Evolutionary conservation across 2,113 vertebrate genomes (phyloP), one percentile per base, ranked within the genome.

Genomic region (Carassius carassius): DNA sequence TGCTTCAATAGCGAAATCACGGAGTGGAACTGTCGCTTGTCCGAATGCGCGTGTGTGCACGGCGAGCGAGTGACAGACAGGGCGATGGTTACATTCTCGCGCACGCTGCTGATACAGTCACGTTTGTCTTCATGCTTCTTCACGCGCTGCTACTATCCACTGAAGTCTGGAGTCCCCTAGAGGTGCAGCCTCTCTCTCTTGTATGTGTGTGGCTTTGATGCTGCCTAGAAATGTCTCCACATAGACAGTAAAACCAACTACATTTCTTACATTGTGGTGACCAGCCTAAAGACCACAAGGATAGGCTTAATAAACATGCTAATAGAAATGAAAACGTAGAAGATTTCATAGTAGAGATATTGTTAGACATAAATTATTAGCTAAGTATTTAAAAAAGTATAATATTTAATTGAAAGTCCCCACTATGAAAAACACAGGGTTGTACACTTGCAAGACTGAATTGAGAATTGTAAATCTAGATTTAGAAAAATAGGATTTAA

Each of bases 121-220:
- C 85, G 86, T 84, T 86, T 29, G 56, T 88, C 65, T 32, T 73
- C 49, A 62, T 72, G 32, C 77, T 80, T 14, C 65, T 80, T 85
- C 35, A 44, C 65, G 35, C 67, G 65, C 25, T 67, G 44, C 83
- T 79, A 56, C 47, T 44, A 69, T 73, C 49, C 84, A 32, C 63
- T 62, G 87, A 83, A 85, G 85, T 21, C 80, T 80, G 69, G 89
- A 89, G 88, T 90, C 91, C 90, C 85, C 91, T 92, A 93, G 91
- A 90, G 90, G 90, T 81, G 82, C 70, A 19, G 12, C 9, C 23
- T 41, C 51, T 25, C 11, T 29, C 62, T 62, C 47, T 78, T 41
- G 37, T 41, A 58, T 16, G 65, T 17, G 32, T 9, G 58, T 37
- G 17, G 3, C 1, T 13, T 29, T 65, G 62, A 13, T 65, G 25